A percentile compares a stretch with the other conserved stretches of the same genome.
phyloP scores from a whole-genome alignment of 2,797 vertebrate genomes.

The Pipistrellus pygmaeus region DNA sequence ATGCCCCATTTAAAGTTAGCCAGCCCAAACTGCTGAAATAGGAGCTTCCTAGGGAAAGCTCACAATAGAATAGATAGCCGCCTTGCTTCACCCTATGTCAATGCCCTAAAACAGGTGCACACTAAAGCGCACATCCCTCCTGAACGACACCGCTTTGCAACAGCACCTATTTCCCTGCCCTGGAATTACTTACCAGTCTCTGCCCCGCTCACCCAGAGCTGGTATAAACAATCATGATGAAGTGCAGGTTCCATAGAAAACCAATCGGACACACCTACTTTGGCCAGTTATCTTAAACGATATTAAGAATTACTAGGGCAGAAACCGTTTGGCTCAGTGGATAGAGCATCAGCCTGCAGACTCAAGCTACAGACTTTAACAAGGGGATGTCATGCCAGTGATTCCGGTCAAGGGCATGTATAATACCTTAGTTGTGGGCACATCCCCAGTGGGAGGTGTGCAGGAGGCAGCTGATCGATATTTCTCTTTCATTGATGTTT shows the following conservation, averaged over 20 bases:
- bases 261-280: not conserved
- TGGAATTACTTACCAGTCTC: not conserved
- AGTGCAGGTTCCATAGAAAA: not conserved
- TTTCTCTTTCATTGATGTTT: too few species aligned
- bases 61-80: not conserved
- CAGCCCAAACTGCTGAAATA: conserved; percentile 40
- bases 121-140: conserved; percentile 7
- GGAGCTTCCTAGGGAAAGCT: conserved; percentile 30
- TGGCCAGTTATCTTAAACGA: conserved; percentile 16
- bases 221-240: not conserved
- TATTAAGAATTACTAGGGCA: not conserved
- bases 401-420: too few species aligned
- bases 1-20: conserved; percentile 40
- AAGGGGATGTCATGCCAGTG: too few species aligned
- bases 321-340: too few species aligned
- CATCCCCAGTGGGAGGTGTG: too few species aligned
- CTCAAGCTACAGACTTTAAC: too few species aligned
- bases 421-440: too few species aligned
- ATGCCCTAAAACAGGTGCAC: conserved; percentile 6
- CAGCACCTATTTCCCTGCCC: not conserved
- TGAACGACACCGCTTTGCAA: not conserved
- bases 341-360: too few species aligned
- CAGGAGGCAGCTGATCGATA: too few species aligned
- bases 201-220: not conserved
- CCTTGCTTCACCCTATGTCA: not conserved